Base-by-base conservation (phyloP, 1,140 invertebrate species). In the Eubasilissa regina region DNA sequence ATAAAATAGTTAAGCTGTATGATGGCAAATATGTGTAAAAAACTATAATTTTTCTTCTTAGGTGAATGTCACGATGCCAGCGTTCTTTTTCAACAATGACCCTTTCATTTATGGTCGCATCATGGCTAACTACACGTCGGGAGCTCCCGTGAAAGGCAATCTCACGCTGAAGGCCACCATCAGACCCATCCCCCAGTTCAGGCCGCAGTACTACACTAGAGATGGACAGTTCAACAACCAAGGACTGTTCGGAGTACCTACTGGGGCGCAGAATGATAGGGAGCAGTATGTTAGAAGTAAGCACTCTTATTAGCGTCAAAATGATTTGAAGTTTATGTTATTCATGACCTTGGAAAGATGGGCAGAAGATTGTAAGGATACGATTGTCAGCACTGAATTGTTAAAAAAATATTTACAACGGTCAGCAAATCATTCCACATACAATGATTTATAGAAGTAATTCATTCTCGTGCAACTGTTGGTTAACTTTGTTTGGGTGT, bases 41-140 rank as follows among this genome's bases (percentile, higher is more conserved):
- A n/a, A n/a, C n/a, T n/a, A n/a, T n/a, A n/a, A n/a, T 73, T 47
- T 19, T 78, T 81, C 53, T n/a, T 56, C 78, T n/a, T 80, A 89
- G 88, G 97, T 99, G 0, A 99, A 99, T 87, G 96, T 99, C 0
- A 98, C 96, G 0, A 97, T 98, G 93, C 95, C 97, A 0, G 94
- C 96, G 0, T 98, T 97, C 85, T 95, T 98, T 86, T 94, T 97
- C 84, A 94, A 95, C 79, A 95, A 93, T 13, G 95, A 97, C 83
- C 91, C 90, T 4, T 96, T 91, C 83, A 93, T 99, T 80, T 90
- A 93, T 84, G 97, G 97, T 0, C 92, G 93, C 0, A 91, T 99
- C 4, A 94, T 96, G 91, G 97, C 97, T 0, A 99, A 99, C 92
- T 99, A 97, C 87, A 97, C 95, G 0, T 96, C 94, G 55, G 95